These are phyloP conservation scores for Sipunculus nudus DNA, from an alignment of 2,888 invertebrate species.

Conservation along the genomic window DNA sequence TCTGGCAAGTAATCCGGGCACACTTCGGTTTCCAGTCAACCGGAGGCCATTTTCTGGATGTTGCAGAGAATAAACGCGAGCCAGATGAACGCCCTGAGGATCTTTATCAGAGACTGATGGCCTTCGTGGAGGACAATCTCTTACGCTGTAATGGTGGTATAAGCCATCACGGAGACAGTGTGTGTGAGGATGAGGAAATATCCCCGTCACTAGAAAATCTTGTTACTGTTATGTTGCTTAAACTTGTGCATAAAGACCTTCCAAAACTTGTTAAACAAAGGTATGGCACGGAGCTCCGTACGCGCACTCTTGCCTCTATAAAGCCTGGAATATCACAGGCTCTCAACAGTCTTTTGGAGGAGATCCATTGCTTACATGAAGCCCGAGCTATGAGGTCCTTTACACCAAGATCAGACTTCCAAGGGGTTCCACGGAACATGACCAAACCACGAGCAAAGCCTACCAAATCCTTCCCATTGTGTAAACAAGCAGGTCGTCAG, in stretches of 20 bases:
- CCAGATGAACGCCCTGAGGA: constrained; percentile 36
- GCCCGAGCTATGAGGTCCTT: neutral
- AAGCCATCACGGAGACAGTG: constrained; percentile 31
- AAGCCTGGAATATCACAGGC: constrained; percentile 41
- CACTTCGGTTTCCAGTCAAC: constrained; percentile 26
- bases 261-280: constrained; percentile 35
- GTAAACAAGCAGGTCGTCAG: constrained; percentile 14
- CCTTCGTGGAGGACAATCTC: constrained; percentile 38
- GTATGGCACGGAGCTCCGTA: constrained; percentile 37
- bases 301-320: constrained; percentile 34
- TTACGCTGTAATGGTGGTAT: constrained; percentile 20
- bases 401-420: too few relatives aligned
- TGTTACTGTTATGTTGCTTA: constrained; percentile 30
- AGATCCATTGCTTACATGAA: neutral
- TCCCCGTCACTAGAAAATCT: constrained; percentile 35
- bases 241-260: constrained; percentile 31
- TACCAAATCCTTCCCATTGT: constrained; percentile 9
- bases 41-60: constrained; percentile 16
- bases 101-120: constrained; percentile 34
- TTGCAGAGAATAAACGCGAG: constrained; percentile 18
- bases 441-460: neutral
- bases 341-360: constrained; percentile 20
- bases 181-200: constrained; percentile 31
- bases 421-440: too few relatives aligned
- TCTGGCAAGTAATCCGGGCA: constrained; percentile 17